These are phyloP conservation scores for Busseola fusca DNA, from an alignment of 2,888 invertebrate genomes.

Conservation along the genomic window DNA sequence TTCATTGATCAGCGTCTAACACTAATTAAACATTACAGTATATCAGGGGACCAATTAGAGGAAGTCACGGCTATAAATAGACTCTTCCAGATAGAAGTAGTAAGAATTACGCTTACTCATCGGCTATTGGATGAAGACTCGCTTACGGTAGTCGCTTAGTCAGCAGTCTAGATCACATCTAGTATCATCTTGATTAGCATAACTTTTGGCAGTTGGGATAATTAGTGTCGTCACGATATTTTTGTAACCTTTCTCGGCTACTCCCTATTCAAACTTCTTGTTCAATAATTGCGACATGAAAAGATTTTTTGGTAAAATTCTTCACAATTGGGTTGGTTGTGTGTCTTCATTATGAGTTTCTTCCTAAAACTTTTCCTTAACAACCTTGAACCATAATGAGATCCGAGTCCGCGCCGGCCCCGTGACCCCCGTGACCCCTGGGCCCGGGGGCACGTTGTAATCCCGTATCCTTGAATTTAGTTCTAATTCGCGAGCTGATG, in stretches of 20 bases:
- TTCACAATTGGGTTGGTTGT: not conserved
- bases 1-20: conserved; percentile 28
- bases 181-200: conserved; percentile 23
- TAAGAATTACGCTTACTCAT: conserved; percentile 29
- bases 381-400: not conserved
- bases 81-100: conserved; percentile 21
- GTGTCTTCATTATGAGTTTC: conserved; percentile 10
- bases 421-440: not conserved
- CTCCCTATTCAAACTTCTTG: not conserved
- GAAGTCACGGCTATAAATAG: conserved; percentile 51
- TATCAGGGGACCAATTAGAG: conserved; percentile 55
- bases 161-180: conserved; percentile 22
- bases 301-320: not conserved
- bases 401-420: not conserved
- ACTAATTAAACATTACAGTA: conserved; percentile 44
- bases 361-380: conserved; percentile 1
- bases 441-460: conserved; percentile 24
- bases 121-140: conserved; percentile 14
- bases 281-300: conserved; percentile 6
- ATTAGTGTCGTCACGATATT: not conserved
- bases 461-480: conserved; percentile 45
- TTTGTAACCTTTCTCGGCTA: not conserved
- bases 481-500: conserved; percentile 54
- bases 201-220: not conserved
- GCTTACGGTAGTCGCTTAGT: not conserved